These are phyloP conservation scores for Lycaena phlaeas DNA, from an alignment of 2,888 invertebrate genomes.

Conservation along the genomic window DNA sequence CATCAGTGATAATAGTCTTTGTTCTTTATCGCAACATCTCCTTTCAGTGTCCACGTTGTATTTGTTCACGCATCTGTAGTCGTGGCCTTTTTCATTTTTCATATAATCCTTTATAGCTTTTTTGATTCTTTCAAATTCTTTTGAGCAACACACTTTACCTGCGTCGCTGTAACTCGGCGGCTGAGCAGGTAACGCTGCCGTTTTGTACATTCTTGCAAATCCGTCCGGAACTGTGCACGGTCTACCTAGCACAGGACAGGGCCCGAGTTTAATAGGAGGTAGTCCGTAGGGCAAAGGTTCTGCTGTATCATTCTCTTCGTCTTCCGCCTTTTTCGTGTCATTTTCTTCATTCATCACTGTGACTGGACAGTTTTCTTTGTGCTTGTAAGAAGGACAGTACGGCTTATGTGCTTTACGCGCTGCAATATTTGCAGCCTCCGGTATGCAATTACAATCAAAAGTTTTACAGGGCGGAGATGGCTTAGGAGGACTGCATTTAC, in stretches of 20 bases:
- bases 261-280: slow-evolving; percentile 55
- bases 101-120: slow-evolving; percentile 55
- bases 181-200: slow-evolving; percentile 35
- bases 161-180: slow-evolving; percentile 54
- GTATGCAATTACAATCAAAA: slow-evolving; percentile 53
- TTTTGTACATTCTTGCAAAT: slow-evolving; percentile 60
- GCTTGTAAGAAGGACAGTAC: slow-evolving; percentile 53
- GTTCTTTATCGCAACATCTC: slow-evolving; percentile 61
- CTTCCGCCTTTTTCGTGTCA: slow-evolving; percentile 38
- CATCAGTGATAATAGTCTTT: slow-evolving; percentile 37
- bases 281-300: slow-evolving; percentile 57
- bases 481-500: slow-evolving; percentile 50
- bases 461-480: slow-evolving; percentile 52
- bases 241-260: slow-evolving; percentile 60
- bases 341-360: slow-evolving; percentile 39
- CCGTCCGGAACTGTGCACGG: slow-evolving; percentile 60
- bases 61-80: slow-evolving; percentile 51
- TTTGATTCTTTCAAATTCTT: slow-evolving; percentile 59
- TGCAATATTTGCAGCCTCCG: slow-evolving; percentile 33
- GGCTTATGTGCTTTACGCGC: slow-evolving; percentile 49
- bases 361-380: slow-evolving; percentile 52
- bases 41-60: slow-evolving; percentile 56
- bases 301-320: slow-evolving; percentile 47
- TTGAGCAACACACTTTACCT: slow-evolving; percentile 63
- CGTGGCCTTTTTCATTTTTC: slow-evolving; percentile 47